Base-by-base conservation (phyloP, 2,888 invertebrate species). In the Biston stratarius region DNA sequence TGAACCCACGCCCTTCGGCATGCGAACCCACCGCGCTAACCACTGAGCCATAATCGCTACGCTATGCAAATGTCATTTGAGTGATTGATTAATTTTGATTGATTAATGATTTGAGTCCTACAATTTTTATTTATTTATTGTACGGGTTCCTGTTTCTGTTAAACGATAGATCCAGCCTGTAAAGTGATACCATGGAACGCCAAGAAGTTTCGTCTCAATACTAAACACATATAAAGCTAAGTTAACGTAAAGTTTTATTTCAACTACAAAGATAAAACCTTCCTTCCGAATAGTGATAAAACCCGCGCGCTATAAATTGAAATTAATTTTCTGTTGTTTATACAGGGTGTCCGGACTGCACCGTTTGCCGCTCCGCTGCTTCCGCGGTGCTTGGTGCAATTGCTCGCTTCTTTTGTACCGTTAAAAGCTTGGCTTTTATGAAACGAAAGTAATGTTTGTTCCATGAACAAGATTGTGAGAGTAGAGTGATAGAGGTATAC, bases 321-420 rank as follows among this genome's bases (percentile, higher is more conserved):
- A 69, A 74, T 74, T 72, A 74, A 74, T 69, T 70, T 61, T 56
- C 64, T 59, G 53, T 62, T 74, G 74, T 72, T 70, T 70, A 63
- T 61, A 73, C 70, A 72, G 71, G 58, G 52, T 70, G 75, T 69
- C 57, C 72, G 62, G 47, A 72, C 67, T 74, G 72, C 64, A 58
- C 69, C 49, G 72, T 70, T 59, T 66, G 64, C 71, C 74, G 71
- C 56, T 63, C 58, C 66, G 67, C 69, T 71, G 70, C 61, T 38
- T 53, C 48, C 24, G 34, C n/a, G 56, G 38, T 59, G 74, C 56
- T 60, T 70, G 69, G 69, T 61, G 66, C 73, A 70, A 66, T 64
- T 57, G 55, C 36, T 65, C 49, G 33, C 64, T 57, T 42, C 55
- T 44, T 57, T 53, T 53, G 47, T 38, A 59, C 36, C 52, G 49